Base-by-base conservation (phyloP, 2,888 invertebrate species). In the Stenoptilia bipunctidactyla region DNA sequence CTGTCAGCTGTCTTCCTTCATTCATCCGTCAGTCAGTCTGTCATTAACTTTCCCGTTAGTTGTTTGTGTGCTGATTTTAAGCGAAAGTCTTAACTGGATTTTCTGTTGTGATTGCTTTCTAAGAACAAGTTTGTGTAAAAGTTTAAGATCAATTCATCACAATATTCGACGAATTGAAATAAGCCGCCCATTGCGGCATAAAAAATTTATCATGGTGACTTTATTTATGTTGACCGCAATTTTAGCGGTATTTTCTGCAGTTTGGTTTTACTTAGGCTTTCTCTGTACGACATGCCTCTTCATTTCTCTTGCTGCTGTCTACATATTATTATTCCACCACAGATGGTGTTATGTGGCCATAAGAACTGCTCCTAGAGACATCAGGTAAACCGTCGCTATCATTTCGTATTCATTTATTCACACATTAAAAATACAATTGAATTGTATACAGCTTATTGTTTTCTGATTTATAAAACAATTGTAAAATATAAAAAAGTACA, bases 261-360 rank as follows among this genome's bases (percentile, higher is more conserved):
- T 85, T 42, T 85, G 77, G 72, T 58, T 79, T 42, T 77, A 74
- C 51, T 70, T 89, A 59, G 91, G 91, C 45, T 86, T 89, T 66
- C 69, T 88, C 54, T 89, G 85, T 57, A 87, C 92, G 40, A 53
- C 90, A 15, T 86, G 88, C 51, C 77, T 90, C 41, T 63, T 87
- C 41, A 60, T 90, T 45, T 85, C 88, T 38, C 85, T 89, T 41
- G 49, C 86, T 46, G 77, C 88, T 43, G 85, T 90, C 15, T 90
- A 90, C 57, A 67, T 89, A 41, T 68, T 89, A 40, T 84, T 90
- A 35, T 90, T 89, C 39, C 90, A 92, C 48, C 87, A 89, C 66
- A 85, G 87, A 61, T 94, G 93, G 92, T 87, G 90, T 48, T 92
- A 91, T 60, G 85, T 94, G 35, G 92, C 92, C 2, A 57, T 86